phyloP scores from a whole-genome alignment of 2,113 vertebrate species.

The Abramis brama region DNA sequence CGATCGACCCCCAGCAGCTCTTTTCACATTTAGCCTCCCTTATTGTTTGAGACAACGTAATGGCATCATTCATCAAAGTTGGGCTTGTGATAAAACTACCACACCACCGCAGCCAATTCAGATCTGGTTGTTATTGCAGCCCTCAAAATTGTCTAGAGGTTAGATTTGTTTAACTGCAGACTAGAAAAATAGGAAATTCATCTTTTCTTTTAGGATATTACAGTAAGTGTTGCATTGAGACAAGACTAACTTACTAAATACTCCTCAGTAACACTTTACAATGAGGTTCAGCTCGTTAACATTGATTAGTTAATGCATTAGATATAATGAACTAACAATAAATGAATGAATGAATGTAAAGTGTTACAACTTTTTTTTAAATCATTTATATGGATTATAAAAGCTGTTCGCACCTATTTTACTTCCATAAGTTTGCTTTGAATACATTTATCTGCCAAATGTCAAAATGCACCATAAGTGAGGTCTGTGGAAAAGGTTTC shows the following conservation, averaged over 20 bases:
- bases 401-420: too few relatives aligned
- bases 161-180: background rate
- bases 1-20: conserved; percentile 31
- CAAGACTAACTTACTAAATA: background rate
- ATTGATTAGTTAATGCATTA: background rate
- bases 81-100: conserved; percentile 19
- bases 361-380: too few relatives aligned
- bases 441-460: background rate
- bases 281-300: background rate
- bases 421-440: too few relatives aligned
- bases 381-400: too few relatives aligned
- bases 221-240: background rate
- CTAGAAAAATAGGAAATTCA: background rate
- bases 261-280: background rate
- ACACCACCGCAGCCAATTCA: background rate
- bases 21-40: conserved; percentile 44
- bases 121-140: conserved; percentile 8
- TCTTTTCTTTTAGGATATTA: background rate
- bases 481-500: background rate
- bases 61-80: conserved; percentile 45
- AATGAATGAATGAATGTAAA: too few relatives aligned
- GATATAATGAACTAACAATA: background rate
- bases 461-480: background rate
- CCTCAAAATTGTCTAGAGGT: background rate
- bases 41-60: conserved; percentile 32